Conservation (phyloP, 1,140 invertebrate species). For the Magallana gigas region DNA sequence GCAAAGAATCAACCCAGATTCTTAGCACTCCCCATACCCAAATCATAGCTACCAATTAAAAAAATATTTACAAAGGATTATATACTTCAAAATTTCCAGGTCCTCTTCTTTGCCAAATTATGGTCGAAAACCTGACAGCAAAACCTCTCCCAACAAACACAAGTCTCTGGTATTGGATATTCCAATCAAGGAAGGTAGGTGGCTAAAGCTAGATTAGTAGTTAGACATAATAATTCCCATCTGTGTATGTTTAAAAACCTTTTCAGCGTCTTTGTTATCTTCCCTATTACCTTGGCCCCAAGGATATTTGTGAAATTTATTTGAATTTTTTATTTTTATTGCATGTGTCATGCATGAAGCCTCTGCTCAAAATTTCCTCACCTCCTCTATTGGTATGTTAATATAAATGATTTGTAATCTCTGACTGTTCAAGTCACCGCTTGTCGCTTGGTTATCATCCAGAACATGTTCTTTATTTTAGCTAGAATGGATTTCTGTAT, state of each 20-base stretch:
- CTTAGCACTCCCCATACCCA: background rate
- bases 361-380: background rate
- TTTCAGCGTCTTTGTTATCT: too few species aligned
- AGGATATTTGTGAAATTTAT: too few species aligned
- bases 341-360: background rate
- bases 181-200: slow-evolving; percentile 60
- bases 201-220: background rate
- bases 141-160: slow-evolving; percentile 50
- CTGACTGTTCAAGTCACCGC: background rate
- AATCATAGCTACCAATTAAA: background rate
- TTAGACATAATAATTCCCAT: background rate
- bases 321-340: too few species aligned
- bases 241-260: too few species aligned
- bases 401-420: background rate
- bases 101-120: slow-evolving; percentile 75
- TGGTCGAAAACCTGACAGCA: slow-evolving; percentile 62
- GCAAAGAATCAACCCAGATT: background rate
- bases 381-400: background rate
- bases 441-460: background rate
- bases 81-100: slow-evolving; percentile 56
- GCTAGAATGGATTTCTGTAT: background rate
- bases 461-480: background rate
- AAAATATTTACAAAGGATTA: background rate
- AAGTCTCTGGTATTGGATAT: slow-evolving; percentile 57
- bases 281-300: background rate